phyloP scores from a whole-genome alignment of 2,113 vertebrate genomes.

The Orthonyx spaldingii region DNA sequence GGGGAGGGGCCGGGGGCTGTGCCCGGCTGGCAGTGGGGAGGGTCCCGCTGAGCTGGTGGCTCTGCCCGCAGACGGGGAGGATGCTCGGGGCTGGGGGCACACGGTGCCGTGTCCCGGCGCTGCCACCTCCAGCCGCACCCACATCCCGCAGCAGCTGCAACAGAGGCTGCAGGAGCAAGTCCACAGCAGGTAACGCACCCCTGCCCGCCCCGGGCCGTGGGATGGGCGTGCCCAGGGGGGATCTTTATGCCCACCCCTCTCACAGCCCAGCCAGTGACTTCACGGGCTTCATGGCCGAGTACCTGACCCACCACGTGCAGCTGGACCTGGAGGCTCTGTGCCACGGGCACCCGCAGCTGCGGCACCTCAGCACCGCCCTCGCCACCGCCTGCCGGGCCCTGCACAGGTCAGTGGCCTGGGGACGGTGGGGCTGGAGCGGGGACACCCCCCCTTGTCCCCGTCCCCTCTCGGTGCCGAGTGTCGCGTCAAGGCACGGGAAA shows the following conservation, averaged over 20 bases:
- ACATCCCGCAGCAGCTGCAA: conserved; percentile 65
- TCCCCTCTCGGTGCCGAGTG: accelerated
- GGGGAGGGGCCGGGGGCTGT: accelerated
- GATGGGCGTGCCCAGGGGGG: accelerated
- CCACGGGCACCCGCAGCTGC: conserved; percentile 72
- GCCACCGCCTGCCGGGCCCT: conserved; percentile 74
- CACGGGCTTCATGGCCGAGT: conserved; percentile 76
- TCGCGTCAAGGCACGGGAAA: accelerated
- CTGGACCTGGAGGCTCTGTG: conserved; percentile 77
- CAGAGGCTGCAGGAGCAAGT: conserved; percentile 78
- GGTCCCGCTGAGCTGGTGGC: not conserved
- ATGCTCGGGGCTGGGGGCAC: conserved; percentile 56
- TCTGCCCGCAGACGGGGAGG: conserved; percentile 68
- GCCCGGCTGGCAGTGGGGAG: accelerated
- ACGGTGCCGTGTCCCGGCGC: not conserved
- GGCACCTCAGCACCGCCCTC: conserved; percentile 72
- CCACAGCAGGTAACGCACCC: conserved; percentile 62
- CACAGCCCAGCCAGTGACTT: conserved; percentile 72
- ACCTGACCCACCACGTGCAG: conserved; percentile 76
- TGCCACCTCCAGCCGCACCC: not conserved
- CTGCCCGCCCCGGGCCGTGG: not conserved
- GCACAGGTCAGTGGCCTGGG: conserved; percentile 65
- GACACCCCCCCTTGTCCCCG: accelerated
- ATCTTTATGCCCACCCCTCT: not conserved
- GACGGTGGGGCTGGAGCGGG: not conserved